Base-by-base conservation (phyloP, 92 coral and sea anemone genomes). In the Parazoanthus atlanticus region DNA sequence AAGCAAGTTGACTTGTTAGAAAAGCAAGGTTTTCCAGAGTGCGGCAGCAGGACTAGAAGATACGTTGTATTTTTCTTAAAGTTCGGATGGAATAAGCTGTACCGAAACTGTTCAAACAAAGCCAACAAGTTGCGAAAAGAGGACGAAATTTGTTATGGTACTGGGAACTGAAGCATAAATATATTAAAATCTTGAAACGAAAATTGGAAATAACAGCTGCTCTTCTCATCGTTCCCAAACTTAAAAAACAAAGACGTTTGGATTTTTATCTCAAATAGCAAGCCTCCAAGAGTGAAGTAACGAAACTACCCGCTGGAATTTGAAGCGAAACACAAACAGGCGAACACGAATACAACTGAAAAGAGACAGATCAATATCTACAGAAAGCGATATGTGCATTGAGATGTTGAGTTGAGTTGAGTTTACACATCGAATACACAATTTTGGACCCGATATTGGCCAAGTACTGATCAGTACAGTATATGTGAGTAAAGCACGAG, bases 151-250 rank as follows among this genome's bases (percentile, higher is more conserved):
- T 61, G 69, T 13, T 61, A 25, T 25, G 71, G 26, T 23, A 54
- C 40, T 32, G 84, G 47, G 46, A 31, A 30, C 46, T 80, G 72
- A 56, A 80, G 69, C 72, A 38, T 31, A 52, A 80, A 80, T 21
- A 52, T 32, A 32, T 15, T 16, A 54, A 58, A 54, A 32, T 52
- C 72, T 16, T 3, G 71, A 80, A 56, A 80, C 84, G 72, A 67
- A 80, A 56, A 80, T 80, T 32, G 84, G 64, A 54, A 54, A 56
- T 70, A 56, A 1, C 71, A 46, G 31, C 56, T 9, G 64, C 71
- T 54, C 34, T 36, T 6, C 69, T 5, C 69, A 15, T 21, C 69
- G 28, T 5, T 61, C 28, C 28, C 26, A 61, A 61, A 21, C 69
- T 23, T 1, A 61, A 19, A 61, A 61, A n/a, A n/a, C 66, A 56